A percentile compares a stretch with the other conserved stretches of the same genome.
These are phyloP conservation scores for Thereuonema tuberculata DNA, from an alignment of 1,140 invertebrate genomes.

Conservation along the genomic window DNA sequence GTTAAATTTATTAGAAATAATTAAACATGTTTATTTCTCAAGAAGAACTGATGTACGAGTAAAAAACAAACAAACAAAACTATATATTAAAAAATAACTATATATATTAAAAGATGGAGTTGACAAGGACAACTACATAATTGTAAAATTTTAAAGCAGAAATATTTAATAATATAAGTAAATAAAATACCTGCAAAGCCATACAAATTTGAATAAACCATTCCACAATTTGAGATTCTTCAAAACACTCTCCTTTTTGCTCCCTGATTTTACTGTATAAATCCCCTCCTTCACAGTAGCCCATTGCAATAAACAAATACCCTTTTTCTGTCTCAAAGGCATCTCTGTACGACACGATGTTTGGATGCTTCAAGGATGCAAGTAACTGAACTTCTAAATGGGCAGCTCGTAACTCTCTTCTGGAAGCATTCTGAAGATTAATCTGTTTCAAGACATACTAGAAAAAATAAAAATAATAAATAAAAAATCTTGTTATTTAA, in stretches of 20 bases:
- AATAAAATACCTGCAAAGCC: constrained; percentile 37
- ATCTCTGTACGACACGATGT: constrained; percentile 40
- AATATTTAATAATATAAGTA: no score
- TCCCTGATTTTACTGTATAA: constrained; percentile 36
- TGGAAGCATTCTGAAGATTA: constrained; percentile 32
- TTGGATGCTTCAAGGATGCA: constrained; percentile 38
- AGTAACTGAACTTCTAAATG: constrained; percentile 37
- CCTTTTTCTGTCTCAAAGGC: constrained; percentile 35
- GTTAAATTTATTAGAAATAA: no score
- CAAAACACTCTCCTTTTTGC: constrained; percentile 30
- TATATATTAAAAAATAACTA: no score
- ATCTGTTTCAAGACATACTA: constrained; percentile 40
- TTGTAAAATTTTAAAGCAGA: no score
- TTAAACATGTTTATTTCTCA: no score
- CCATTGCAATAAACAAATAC: constrained; percentile 39
- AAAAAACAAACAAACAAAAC: no score
- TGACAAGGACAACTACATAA: no score
- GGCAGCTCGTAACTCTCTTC: constrained; percentile 33
- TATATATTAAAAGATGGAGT: no score
- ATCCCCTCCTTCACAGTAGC: constrained; percentile 41
- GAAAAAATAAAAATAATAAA: background rate
- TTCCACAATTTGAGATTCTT: constrained; percentile 37
- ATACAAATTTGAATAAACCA: constrained; percentile 43
- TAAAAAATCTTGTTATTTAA: background rate
- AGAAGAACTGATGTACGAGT: no score